Evolutionary conservation across 2,888 invertebrate species (phyloP).

Genomic region (Neuroscelio doddi): DNA sequence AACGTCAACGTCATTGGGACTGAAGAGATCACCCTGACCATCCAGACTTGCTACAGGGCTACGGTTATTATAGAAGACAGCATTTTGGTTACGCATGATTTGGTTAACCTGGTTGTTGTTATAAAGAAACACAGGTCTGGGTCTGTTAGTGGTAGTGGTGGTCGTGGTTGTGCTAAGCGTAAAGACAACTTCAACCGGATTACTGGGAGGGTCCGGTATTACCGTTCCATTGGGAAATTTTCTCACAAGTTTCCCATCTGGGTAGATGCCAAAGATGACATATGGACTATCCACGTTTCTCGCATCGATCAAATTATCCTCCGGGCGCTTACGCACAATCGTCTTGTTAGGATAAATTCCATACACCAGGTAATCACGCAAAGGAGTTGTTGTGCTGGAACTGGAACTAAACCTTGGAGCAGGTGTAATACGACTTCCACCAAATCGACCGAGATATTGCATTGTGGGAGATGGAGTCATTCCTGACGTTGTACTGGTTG

Average conservation of each 20-base stretch:
- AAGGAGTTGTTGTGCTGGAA: slow-evolving; percentile 69
- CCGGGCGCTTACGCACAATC: slow-evolving; percentile 83
- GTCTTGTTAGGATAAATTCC: slow-evolving; percentile 86
- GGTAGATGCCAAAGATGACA: slow-evolving; percentile 83
- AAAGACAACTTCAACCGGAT: slow-evolving; percentile 70
- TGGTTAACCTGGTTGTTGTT: slow-evolving; percentile 59
- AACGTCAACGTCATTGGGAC: slow-evolving; percentile 62
- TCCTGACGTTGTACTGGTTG: neutral
- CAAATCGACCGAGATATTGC: slow-evolving; percentile 61
- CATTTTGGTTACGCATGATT: slow-evolving; percentile 59
- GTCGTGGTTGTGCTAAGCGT: slow-evolving; percentile 61
- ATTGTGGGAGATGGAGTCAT: slow-evolving; percentile 42
- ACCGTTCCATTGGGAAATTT: slow-evolving; percentile 87
- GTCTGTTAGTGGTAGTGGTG: slow-evolving; percentile 67
- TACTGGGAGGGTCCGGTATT: slow-evolving; percentile 77
- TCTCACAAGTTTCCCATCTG: slow-evolving; percentile 85
- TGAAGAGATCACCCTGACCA: slow-evolving; percentile 57
- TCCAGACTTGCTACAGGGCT: slow-evolving; percentile 57
- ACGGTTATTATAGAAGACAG: slow-evolving; percentile 62
- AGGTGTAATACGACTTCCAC: slow-evolving; percentile 59
- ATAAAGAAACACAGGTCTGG: slow-evolving; percentile 54
- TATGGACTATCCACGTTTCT: slow-evolving; percentile 82
- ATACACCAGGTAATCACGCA: slow-evolving; percentile 82
- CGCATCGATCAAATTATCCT: slow-evolving; percentile 78
- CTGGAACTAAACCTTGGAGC: slow-evolving; percentile 63